Conservation (phyloP, 2,797 vertebrate species). For the Clarias fuscus region DNA sequence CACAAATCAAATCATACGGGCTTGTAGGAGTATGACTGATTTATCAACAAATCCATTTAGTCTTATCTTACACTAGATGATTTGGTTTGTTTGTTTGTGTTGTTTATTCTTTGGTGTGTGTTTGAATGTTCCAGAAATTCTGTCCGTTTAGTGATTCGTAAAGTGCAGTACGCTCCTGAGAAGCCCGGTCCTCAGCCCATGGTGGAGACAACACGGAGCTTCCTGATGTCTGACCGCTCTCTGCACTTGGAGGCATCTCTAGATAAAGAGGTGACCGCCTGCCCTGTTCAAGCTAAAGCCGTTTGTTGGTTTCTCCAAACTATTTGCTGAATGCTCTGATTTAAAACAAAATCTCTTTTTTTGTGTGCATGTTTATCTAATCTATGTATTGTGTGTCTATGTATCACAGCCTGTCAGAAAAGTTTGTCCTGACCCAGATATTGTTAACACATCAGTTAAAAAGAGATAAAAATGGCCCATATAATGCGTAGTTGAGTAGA, state of each 20-base stretch:
- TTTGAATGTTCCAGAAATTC: constrained; percentile 80
- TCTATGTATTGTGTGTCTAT: not conserved
- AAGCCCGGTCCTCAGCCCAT: constrained; percentile 92
- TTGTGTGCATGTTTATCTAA: not conserved
- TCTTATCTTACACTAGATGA: not conserved
- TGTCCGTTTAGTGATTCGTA: constrained; percentile 91
- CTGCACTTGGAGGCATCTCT: constrained; percentile 93
- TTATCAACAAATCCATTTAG: not conserved
- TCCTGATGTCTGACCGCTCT: constrained; percentile 96
- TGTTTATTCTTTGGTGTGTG: not conserved
- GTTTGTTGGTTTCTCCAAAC: not conserved
- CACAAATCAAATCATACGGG: not conserved
- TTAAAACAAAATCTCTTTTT: too few species aligned
- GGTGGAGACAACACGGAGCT: constrained; percentile 93
- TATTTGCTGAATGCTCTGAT: not conserved
- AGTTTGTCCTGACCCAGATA: not conserved
- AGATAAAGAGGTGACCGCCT: constrained; percentile 87
- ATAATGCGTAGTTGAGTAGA: too few species aligned
- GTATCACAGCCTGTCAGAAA: not conserved
- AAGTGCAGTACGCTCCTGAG: constrained; percentile 95
- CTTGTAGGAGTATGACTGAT: not conserved
- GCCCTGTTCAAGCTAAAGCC: not conserved
- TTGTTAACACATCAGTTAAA: not conserved
- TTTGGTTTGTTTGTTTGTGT: not conserved
- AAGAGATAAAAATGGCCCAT: not conserved